Conservation (phyloP, 2,113 vertebrate genomes). For the Cochlearius cochlearius region DNA sequence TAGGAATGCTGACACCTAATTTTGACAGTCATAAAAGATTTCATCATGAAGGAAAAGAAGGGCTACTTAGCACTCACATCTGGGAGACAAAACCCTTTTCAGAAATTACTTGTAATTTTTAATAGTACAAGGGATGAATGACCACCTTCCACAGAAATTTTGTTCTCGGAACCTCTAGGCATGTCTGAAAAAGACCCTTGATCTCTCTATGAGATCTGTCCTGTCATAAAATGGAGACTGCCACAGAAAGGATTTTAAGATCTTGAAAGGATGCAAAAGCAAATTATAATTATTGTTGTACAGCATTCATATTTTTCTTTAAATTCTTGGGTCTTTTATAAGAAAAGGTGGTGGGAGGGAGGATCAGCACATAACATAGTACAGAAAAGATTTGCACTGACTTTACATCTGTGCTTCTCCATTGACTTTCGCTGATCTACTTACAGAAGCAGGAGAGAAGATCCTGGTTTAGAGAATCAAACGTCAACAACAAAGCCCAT, state of each 20-base stretch:
- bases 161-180: not conserved
- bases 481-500: not conserved
- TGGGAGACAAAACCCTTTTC: not conserved
- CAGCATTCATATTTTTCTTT: not conserved
- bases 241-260: not conserved
- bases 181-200: not conserved
- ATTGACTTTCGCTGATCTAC: not conserved
- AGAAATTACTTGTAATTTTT: not conserved
- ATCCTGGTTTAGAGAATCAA: not conserved
- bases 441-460: not conserved
- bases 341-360: not conserved
- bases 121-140: not conserved
- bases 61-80: not conserved
- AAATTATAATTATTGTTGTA: not conserved
- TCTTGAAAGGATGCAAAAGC: not conserved
- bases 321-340: not conserved
- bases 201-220: not conserved
- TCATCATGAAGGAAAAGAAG: not conserved
- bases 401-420: not conserved
- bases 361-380: not conserved
- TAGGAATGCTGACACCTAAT: not conserved
- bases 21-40: not conserved
- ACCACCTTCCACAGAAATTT: not conserved
- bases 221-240: not conserved
- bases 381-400: not conserved